Conservation (phyloP, 2,888 invertebrate species). For the Latrodectus elegans region DNA sequence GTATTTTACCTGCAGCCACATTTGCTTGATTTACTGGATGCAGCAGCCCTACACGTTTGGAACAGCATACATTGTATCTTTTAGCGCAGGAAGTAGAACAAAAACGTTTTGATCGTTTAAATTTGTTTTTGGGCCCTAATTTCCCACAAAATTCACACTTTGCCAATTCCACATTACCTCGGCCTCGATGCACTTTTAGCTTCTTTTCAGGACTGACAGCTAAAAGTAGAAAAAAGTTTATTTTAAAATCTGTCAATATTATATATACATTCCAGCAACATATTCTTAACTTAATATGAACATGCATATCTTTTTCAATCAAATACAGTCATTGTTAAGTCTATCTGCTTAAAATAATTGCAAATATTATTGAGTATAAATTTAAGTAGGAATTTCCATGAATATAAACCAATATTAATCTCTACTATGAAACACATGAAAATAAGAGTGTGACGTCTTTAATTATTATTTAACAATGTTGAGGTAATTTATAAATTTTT, state of each 20-base stretch:
- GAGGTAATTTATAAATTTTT: no score
- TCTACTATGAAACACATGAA: no score
- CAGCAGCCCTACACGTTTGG: conserved; percentile 74
- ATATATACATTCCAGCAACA: background rate
- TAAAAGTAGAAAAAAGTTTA: conserved; percentile 10
- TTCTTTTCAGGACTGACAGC: conserved; percentile 69
- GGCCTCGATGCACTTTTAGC: conserved; percentile 49
- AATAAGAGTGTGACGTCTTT: no score
- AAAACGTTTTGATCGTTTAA: conserved; percentile 85
- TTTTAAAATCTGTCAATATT: background rate
- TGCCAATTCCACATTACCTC: conserved; percentile 68
- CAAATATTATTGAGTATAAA: no score
- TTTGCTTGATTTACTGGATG: conserved; percentile 69
- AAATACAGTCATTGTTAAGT: no score
- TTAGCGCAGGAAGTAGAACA: conserved; percentile 85
- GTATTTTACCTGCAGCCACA: conserved; percentile 62
- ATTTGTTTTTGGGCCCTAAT: conserved; percentile 80
- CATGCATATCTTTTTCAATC: no score
- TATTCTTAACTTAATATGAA: no score
- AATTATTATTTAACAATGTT: no score
- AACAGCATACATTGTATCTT: conserved; percentile 78
- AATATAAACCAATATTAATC: no score
- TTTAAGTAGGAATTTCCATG: no score
- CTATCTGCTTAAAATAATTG: no score
- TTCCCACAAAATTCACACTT: conserved; percentile 85